phyloP scores from a whole-genome alignment of 1,140 invertebrate genomes.

The Drosophila murphyi region DNA sequence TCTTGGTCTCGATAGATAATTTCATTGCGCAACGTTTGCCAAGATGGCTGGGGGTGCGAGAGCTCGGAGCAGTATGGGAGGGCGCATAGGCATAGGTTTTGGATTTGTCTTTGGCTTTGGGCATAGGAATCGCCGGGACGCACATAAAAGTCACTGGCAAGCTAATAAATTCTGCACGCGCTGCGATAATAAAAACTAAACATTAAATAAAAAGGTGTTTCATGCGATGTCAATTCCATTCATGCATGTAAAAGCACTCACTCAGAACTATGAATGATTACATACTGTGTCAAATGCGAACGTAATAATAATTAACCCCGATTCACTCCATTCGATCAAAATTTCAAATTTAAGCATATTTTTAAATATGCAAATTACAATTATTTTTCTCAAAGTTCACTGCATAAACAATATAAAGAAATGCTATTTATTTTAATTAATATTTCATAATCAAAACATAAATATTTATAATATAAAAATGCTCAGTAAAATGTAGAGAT shows the following conservation, averaged over 20 bases:
- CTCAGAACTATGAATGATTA: constrained; percentile 28
- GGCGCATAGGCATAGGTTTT: neutral
- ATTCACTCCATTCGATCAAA: neutral
- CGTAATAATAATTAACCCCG: neutral
- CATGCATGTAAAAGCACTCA: constrained; percentile 50
- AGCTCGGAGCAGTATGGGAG: neutral
- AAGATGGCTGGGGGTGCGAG: neutral
- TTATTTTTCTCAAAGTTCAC: too few species aligned
- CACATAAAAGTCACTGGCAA: constrained; percentile 50
- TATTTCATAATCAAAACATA: too few species aligned
- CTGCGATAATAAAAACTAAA: constrained; percentile 71
- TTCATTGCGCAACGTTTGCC: constrained; percentile 43
- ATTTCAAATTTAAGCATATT: too few species aligned
- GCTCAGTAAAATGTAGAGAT: too few species aligned
- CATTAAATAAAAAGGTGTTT: constrained; percentile 79
- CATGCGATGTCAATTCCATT: constrained; percentile 44
- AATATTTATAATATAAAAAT: too few species aligned
- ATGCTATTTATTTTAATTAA: too few species aligned
- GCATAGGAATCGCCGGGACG: constrained; percentile 12
- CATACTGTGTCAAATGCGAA: neutral
- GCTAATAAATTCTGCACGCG: constrained; percentile 66
- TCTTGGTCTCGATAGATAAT: constrained; percentile 61
- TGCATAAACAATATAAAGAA: too few species aligned
- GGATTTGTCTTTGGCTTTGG: neutral
- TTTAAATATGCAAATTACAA: too few species aligned